Percentiles rank a stretch among this genome's conserved stretches.
Conservation (phyloP, 2,888 invertebrate genomes). For the Cheiracanthium punctorium region DNA sequence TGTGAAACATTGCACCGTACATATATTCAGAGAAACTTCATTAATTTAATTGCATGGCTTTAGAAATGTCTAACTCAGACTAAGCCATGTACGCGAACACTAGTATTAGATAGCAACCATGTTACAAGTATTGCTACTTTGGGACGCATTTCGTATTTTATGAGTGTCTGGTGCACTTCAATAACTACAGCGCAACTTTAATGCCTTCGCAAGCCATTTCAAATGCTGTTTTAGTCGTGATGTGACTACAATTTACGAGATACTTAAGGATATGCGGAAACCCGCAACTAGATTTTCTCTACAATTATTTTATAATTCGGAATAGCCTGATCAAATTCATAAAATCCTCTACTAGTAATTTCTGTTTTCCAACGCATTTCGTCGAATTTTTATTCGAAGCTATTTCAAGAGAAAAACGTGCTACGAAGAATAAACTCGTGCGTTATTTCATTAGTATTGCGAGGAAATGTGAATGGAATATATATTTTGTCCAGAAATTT, state of each 20-base stretch:
- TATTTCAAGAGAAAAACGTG: too few species aligned
- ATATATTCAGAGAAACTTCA: neutral
- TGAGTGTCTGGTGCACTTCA: neutral
- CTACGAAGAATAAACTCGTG: too few species aligned
- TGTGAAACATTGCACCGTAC: too few species aligned
- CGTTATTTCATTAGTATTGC: too few species aligned
- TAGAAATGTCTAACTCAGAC: neutral
- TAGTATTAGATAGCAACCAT: neutral
- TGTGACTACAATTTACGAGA: constrained; percentile 5
- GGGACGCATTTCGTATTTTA: constrained; percentile 1
- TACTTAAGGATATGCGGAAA: constrained; percentile 6
- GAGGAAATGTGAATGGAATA: too few species aligned
- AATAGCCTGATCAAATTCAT: neutral
- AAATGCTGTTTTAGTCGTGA: constrained; percentile 10
- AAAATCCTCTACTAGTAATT: neutral
- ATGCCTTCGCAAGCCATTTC: constrained; percentile 5
- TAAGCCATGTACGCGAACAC: neutral
- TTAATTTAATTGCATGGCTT: neutral
- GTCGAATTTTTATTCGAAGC: too few species aligned
- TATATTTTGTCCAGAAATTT: too few species aligned
- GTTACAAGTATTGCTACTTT: constrained; percentile 10
- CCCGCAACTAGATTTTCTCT: constrained; percentile 4
- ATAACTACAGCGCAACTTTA: neutral
- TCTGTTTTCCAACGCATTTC: neutral
- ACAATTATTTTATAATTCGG: neutral